These are phyloP conservation scores for Luidia sarsii DNA, from an alignment of 53 echinoderm and acorn worm species.

Conservation along the genomic window DNA sequence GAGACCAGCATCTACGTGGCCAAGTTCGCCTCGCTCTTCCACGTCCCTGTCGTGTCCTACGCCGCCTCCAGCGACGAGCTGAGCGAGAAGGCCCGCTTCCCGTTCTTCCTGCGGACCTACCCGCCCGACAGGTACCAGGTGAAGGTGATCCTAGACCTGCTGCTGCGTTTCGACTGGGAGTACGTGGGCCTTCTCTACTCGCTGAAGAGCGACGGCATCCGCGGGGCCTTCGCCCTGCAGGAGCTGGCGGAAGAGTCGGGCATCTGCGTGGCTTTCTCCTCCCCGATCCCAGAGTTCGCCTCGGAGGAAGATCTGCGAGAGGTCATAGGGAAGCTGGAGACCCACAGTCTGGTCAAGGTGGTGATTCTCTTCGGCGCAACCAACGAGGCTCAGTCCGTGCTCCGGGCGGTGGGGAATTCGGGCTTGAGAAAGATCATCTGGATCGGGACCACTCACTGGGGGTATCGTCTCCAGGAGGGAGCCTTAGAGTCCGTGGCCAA, in stretches of 20 bases:
- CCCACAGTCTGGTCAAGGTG: conserved; percentile 24
- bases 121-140: conserved; percentile 45
- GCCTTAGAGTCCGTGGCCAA: neutral
- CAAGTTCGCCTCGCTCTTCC: conserved; percentile 5
- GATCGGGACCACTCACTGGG: conserved; percentile 46
- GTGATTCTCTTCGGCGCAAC: conserved; percentile 48
- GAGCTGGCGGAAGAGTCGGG: conserved; percentile 34
- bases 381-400: conserved; percentile 22
- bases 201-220: conserved; percentile 41
- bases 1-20: conserved; percentile 50
- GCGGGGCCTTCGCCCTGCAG: conserved; percentile 34
- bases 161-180: conserved; percentile 50
- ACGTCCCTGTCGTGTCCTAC: conserved; percentile 47
- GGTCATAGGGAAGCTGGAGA: conserved; percentile 10
- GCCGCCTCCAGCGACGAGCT: conserved; percentile 56
- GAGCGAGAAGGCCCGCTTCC: conserved; percentile 47
- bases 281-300: conserved; percentile 16
- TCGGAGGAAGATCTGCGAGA: conserved; percentile 6
- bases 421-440: conserved; percentile 13
- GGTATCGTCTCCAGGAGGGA: conserved; percentile 2
- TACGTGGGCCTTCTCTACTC: conserved; percentile 48
- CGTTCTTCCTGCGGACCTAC: conserved; percentile 45
- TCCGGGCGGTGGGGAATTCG: conserved; percentile 3
- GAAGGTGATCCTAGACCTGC: conserved; percentile 30
- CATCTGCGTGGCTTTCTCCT: conserved; percentile 39